Evolutionary conservation across 2,113 vertebrate genomes (phyloP), one percentile per base, ranked within the genome.

Genomic region (Neotoma lepida): DNA sequence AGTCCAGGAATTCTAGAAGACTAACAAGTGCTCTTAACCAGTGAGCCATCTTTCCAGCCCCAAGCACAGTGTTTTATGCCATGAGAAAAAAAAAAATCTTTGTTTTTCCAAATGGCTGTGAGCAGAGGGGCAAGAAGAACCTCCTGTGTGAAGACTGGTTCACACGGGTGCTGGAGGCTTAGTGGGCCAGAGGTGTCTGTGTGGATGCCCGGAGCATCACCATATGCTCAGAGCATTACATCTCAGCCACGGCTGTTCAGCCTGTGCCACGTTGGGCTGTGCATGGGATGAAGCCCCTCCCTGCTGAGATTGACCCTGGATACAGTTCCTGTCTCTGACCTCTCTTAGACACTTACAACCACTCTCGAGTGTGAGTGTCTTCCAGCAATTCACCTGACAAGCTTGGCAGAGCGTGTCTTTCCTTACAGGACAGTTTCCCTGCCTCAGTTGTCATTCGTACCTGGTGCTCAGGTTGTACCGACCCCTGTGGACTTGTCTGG

Each of bases 81-180:
- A 17, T 46, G 64, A 63, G 46, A n/a, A 9, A 71, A 18, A 70
- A 51, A 91, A 85, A 74, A 49, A 74, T 54, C 35, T 84, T 84
- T 61, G 26, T 81, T 63, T 78, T 77, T 68, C 58, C 44, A 66
- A 90, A 93, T 74, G 91, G 20, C 61, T 88, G 12, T 63, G 68
- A 66, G 6, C 78, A 71, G 76, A 93, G 58, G 68, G n/a, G 7
- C n/a, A 9, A 4, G 80, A 82, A 17, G 54, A 28, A 2, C 24
- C 9, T 58, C 61, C 84, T 66, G 10, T 3, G 17, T 12, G 15
- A 30, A 66, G 41, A 22, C 18, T 82, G n/a, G n/a, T 28, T 41
- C 54, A 26, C 58, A 30, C 41, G 33, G 58, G 58, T 20, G 58
- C 20, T 3, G 7, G 58, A 44, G 9, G 61, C 41, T 33, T 12